Base-by-base conservation (phyloP, 2,113 vertebrate genomes). In the Pica pica region DNA sequence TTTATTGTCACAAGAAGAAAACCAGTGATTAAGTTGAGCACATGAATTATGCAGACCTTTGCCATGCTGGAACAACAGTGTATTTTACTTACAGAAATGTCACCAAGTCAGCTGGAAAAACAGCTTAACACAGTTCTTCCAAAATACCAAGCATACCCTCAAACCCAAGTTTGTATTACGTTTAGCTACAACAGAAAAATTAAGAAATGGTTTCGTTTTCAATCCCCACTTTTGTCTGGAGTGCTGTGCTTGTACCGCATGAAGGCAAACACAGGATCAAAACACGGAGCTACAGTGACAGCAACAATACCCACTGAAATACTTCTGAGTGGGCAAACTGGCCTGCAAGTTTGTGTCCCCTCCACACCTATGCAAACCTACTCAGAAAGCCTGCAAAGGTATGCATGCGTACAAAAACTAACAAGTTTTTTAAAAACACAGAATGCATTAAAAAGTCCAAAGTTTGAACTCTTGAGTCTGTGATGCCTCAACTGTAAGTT, bases 1-100 rank as follows among this genome's bases (percentile, higher is more conserved):
- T 80, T 93, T 92, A 95, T 94, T 95, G 94, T 94, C 85, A 88
- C 82, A 90, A 88, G 85, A 83, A 94, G 83, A 94, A 95, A 97
- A 91, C 75, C 92, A 91, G 84, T 44, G 84, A 93, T 93, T 93
- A 96, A 93, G 39, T 41, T 70, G 67, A 94, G 87, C 93, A 80
- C 84, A 77, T 86, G 91, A 95, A 83, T 88, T 87, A 93, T n/a
- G 67, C 91, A 96, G 93, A 94, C 85, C 91, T 95, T 86, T 86
- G 91, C 91, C 85, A 96, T 86, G 93, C 82, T 83, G 82, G 67
- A 94, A 93, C 85, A 95, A 68, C 85, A 69, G 78, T 19, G 0
- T 39, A 80, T 85, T 94, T 68, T 83, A 69, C 75, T 79, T 67
- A 67, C 59, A 94, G 85, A 91, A 94, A 94, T 55, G 68, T 83